Evolutionary conservation across 2,113 vertebrate species (phyloP).

Genomic region (Spea multiplicata): DNA sequence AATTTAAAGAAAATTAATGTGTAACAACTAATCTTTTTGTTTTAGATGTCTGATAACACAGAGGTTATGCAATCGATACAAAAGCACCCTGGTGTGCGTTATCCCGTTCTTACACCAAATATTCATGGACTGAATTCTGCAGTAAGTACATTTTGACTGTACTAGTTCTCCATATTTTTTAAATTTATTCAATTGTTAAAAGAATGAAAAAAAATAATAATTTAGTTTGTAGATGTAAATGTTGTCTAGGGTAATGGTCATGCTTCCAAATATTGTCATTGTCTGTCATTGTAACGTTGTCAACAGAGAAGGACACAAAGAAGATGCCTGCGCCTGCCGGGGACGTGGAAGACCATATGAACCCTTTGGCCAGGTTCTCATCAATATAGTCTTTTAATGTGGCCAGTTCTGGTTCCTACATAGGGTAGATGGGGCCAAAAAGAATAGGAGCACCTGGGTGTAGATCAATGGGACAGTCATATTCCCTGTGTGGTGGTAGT

Average conservation of each 20-base stretch:
- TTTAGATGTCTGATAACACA: conserved; percentile 90
- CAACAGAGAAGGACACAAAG: no score
- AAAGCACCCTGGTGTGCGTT: conserved; percentile 73
- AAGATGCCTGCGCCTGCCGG: no score
- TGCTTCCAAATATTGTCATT: neutral
- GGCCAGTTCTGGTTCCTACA: no score
- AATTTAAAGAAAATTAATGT: no score
- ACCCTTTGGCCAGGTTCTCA: no score
- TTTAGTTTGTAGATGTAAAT: neutral
- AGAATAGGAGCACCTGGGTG: no score
- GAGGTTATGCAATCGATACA: conserved; percentile 85
- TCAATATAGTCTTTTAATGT: no score
- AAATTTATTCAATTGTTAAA: neutral
- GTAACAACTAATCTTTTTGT: conserved; percentile 47
- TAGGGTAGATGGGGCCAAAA: no score
- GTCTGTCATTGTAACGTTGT: neutral
- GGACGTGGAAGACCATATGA: no score
- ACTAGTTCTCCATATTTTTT: neutral
- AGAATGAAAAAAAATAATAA: neutral
- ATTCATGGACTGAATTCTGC: conserved; percentile 87
- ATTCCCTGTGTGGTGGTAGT: no score
- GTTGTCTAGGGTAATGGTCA: no score
- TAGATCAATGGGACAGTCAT: no score
- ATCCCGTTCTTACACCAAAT: conserved; percentile 91
- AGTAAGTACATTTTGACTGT: conserved; percentile 69